phyloP scores from a whole-genome alignment of 2,888 invertebrate species.

The Busseola fusca region DNA sequence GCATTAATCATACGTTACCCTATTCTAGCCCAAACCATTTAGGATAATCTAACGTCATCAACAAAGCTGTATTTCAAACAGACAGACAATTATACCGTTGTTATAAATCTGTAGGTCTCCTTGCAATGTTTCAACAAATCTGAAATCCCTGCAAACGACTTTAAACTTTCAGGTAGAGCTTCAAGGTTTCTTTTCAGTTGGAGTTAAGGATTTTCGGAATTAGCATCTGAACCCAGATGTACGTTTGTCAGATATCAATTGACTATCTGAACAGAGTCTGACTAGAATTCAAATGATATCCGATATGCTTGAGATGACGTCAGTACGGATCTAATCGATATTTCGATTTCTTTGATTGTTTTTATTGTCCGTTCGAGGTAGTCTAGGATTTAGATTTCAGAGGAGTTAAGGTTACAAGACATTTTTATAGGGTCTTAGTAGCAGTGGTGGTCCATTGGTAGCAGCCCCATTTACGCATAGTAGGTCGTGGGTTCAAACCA shows the following conservation, averaged over 20 bases:
- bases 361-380: conserved; percentile 3
- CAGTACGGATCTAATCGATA: conserved; percentile 2
- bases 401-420: not conserved
- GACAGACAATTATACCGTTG: conserved; percentile 72
- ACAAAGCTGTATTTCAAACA: conserved; percentile 46
- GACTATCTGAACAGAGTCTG: conserved; percentile 61
- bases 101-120: conserved; percentile 68
- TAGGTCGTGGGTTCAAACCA: not conserved
- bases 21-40: conserved; percentile 10
- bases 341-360: conserved; percentile 2
- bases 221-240: conserved; percentile 43
- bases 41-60: conserved; percentile 18
- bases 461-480: not conserved
- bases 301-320: conserved; percentile 47
- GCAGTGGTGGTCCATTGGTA: not conserved
- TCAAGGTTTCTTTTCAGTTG: conserved; percentile 5
- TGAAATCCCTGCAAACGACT: conserved; percentile 6
- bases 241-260: conserved; percentile 76
- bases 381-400: conserved; percentile 10
- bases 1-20: not conserved
- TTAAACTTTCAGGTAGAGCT: not conserved
- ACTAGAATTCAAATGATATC: conserved; percentile 53
- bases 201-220: conserved; percentile 16
- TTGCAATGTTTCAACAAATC: conserved; percentile 34
- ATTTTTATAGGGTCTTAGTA: not conserved